Base-by-base conservation (phyloP, 2,797 vertebrate species). In the Salarias fasciatus region DNA sequence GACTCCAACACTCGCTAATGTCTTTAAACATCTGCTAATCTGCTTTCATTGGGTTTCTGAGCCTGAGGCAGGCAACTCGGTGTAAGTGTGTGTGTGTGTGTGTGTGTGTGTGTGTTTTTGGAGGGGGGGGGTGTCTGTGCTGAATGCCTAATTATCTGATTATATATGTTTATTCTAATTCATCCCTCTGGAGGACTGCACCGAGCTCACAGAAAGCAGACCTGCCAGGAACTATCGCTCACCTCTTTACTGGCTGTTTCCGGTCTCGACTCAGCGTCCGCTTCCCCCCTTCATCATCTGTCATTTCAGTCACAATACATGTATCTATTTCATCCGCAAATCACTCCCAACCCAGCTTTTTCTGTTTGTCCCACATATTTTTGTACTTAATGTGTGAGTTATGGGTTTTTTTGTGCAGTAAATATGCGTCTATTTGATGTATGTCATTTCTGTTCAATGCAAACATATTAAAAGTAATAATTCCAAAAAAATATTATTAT, bases 161-260 rank as follows among this genome's bases (percentile, higher is more conserved):
- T 90, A 91, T 92, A 91, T 91, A 88, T 91, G 90, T 91, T 92
- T 91, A 90, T 91, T 92, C 85, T 88, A 89, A 92, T 82, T 80
- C 67, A 75, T 88, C 84, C 84, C 89, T 91, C 86, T 64, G 69
- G 91, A 92, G 85, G 71, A 77, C 79, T 65, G 63, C 49, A 69
- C 18, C 58, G 70, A 69, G 69, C 63, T 72, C 47, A 42, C 71
- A 72, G 74, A 86, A 83, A 82, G 69, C 76, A 82, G 62, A 75
- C 70, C 75, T 63, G 68, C 30, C 58, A 54, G 67, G 74, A 88
- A 83, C 71, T 83, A 82, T 35, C 81, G 71, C 53, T 70, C 67
- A 75, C 69, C 49, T 80, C 68, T 60, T 62, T 77, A 62, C 75
- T 82, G 42, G 35, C 69, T 70, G 71, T 61, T 77, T 56, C 33